Percentiles rank a stretch among this genome's conserved stretches.
These are phyloP conservation scores for Chesias legatella DNA, from an alignment of 2,888 invertebrate species.

Conservation along the genomic window DNA sequence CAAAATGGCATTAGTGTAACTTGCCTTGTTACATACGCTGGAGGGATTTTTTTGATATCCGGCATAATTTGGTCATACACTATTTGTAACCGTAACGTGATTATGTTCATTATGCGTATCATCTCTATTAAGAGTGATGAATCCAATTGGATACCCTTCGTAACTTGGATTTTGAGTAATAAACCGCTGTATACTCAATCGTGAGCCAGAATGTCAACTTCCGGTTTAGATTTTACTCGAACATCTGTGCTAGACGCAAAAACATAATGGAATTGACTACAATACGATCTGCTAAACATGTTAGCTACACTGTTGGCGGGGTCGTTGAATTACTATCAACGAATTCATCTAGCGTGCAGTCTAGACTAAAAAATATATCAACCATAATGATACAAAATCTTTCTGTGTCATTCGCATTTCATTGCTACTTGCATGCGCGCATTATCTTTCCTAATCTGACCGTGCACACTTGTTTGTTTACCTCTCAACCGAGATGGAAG, in stretches of 20 bases:
- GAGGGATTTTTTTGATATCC: conserved; percentile 44
- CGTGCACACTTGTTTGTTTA: conserved; percentile 47
- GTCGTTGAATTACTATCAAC: conserved; percentile 40
- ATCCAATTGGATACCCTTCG: conserved; percentile 27
- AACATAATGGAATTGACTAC: conserved; percentile 22
- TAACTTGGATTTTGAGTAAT: conserved; percentile 1
- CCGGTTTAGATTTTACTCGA: conserved; percentile 11
- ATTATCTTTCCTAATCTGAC: conserved; percentile 47
- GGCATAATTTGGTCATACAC: conserved; percentile 48
- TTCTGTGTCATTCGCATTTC: conserved; percentile 37
- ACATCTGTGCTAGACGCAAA: conserved; percentile 17
- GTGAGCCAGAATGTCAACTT: conserved; percentile 14
- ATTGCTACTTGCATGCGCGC: conserved; percentile 25
- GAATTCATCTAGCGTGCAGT: conserved; percentile 38
- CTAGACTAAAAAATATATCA: conserved; percentile 42
- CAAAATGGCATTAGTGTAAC: conserved; percentile 68
- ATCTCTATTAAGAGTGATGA: conserved; percentile 22
- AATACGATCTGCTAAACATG: conserved; percentile 39
- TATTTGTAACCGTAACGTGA: conserved; percentile 32
- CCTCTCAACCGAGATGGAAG: conserved; percentile 63
- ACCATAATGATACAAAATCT: conserved; percentile 37
- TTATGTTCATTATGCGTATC: conserved; percentile 24
- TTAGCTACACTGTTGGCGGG: conserved; percentile 37
- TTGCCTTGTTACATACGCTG: conserved; percentile 43
- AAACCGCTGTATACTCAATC: not conserved